A percentile compares a stretch with the other conserved stretches of the same genome.
Conservation (phyloP, 2,797 vertebrate species). For the Philypnodon macrostomus region DNA sequence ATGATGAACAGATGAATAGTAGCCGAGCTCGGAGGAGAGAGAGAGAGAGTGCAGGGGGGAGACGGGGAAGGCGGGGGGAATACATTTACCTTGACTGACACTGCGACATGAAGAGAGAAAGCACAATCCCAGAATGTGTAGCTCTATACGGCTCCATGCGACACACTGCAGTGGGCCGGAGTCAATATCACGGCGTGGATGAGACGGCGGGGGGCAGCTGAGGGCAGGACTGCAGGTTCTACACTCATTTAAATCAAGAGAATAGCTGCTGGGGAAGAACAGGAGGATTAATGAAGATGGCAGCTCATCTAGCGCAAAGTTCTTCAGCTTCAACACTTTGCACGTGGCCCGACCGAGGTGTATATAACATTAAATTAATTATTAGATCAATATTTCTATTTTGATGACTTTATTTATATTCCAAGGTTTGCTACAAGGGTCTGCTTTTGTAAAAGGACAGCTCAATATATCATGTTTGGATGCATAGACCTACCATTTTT, state of each 20-base stretch:
- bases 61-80: slow-evolving; percentile 35
- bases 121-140: slow-evolving; percentile 54
- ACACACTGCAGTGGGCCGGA: slow-evolving; percentile 60
- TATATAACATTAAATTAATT: no score
- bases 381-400: no score
- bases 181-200: slow-evolving; percentile 1
- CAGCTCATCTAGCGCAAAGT: no score
- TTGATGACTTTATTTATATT: no score
- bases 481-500: no score
- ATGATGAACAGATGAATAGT: slow-evolving; percentile 35
- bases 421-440: no score
- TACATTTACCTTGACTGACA: slow-evolving; percentile 73
- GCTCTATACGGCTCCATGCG: slow-evolving; percentile 57
- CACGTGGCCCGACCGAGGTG: no score
- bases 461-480: no score
- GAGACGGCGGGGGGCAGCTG: neutral
- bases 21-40: slow-evolving; percentile 1
- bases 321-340: no score
- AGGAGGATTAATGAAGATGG: no score
- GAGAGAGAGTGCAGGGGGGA: neutral
- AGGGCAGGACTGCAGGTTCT: neutral
- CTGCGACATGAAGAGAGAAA: slow-evolving; percentile 69
- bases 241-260: neutral
- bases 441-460: no score
- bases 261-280: no score